A percentile compares a stretch with the other conserved stretches of the same genome.
Evolutionary conservation across 1,140 invertebrate genomes (phyloP).

Genomic region (Atta texana): DNA sequence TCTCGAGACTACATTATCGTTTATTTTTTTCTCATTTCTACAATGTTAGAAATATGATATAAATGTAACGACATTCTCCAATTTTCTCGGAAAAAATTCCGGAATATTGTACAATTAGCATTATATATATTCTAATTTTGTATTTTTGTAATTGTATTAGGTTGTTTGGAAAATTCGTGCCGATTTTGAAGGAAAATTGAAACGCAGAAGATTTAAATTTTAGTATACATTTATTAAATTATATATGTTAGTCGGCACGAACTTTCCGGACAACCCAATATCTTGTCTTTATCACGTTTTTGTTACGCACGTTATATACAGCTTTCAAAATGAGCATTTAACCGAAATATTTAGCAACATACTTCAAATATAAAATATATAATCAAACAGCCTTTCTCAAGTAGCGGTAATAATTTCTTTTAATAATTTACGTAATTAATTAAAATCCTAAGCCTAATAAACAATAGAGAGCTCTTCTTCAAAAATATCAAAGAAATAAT

Average conservation of each 20-base stretch:
- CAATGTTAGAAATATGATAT: conserved; percentile 49
- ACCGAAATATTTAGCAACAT: not conserved
- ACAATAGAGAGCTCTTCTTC: not conserved
- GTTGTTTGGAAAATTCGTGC: too few species aligned
- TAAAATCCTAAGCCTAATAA: not conserved
- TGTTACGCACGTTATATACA: not conserved
- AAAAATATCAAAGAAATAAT: conserved; percentile 19
- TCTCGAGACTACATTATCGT: conserved; percentile 46
- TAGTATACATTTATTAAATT: too few species aligned
- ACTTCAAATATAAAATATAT: not conserved
- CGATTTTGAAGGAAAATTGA: too few species aligned
- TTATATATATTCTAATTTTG: not conserved
- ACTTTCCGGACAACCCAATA: too few species aligned
- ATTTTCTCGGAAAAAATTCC: conserved; percentile 51
- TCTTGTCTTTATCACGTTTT: conserved; percentile 10
- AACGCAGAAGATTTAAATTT: too few species aligned
- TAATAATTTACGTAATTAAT: not conserved
- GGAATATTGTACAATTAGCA: conserved; percentile 14
- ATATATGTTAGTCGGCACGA: too few species aligned
- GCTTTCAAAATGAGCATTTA: not conserved
- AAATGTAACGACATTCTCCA: conserved; percentile 28
- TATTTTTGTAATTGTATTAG: not conserved
- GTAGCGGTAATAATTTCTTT: conserved; percentile 19
- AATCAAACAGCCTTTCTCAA: not conserved
- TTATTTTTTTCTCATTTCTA: conserved; percentile 18